Evolutionary conservation across 1,140 invertebrate genomes (phyloP).

Genomic region (Orchestia grillus): DNA sequence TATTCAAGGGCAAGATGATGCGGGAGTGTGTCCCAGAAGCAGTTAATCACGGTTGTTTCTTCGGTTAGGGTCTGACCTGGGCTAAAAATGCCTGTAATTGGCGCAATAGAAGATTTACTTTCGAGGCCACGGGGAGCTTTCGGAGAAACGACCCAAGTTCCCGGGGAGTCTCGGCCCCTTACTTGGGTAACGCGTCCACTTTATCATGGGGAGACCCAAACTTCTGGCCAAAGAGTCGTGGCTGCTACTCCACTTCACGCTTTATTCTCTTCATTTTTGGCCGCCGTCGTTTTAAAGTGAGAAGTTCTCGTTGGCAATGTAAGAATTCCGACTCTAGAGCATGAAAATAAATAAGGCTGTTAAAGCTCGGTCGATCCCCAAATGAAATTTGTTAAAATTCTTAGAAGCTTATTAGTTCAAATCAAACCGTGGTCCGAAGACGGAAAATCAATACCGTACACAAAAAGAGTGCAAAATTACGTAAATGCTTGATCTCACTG

Average conservation of each 20-base stretch:
- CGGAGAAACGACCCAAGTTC: background rate
- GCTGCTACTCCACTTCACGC: background rate
- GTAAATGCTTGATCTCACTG: background rate
- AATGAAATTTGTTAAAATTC: background rate
- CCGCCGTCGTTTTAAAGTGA: background rate
- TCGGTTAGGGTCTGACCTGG: background rate
- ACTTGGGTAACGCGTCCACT: background rate
- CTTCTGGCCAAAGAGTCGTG: background rate
- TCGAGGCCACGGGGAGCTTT: background rate
- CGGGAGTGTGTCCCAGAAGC: background rate
- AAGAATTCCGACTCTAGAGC: background rate
- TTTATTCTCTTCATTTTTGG: background rate
- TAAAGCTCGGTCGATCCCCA: background rate
- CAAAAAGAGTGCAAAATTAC: background rate
- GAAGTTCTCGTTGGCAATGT: background rate
- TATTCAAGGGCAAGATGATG: background rate
- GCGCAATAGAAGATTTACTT: background rate
- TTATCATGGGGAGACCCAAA: background rate
- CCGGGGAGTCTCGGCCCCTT: background rate
- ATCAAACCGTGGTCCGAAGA: background rate
- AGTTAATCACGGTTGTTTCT: background rate
- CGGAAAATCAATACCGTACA: background rate
- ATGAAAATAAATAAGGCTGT: background rate
- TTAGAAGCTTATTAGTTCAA: background rate
- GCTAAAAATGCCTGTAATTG: slow-evolving; percentile 8